Percentiles rank a stretch among this genome's conserved stretches.
Evolutionary conservation across 2,797 vertebrate species (phyloP).

Genomic region (Gadopsis marmoratus): DNA sequence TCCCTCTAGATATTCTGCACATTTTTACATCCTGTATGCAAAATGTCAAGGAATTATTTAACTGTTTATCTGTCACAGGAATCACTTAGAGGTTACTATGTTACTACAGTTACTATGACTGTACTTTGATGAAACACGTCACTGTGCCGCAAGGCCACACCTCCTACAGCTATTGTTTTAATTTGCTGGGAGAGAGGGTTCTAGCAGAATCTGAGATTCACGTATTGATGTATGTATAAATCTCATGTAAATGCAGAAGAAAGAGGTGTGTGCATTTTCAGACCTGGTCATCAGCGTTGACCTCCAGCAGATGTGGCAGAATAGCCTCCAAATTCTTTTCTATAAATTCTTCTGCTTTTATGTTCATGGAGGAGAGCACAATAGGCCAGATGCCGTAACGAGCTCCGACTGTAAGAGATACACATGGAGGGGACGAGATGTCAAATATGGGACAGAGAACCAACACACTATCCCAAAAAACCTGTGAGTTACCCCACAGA

Average conservation of each 20-base stretch:
- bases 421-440: background rate
- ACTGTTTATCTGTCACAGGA: background rate
- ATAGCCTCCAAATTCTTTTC: slow-evolving; percentile 90
- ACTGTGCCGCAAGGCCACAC: no score
- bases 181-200: no score
- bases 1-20: background rate
- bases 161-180: no score
- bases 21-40: background rate
- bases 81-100: no score
- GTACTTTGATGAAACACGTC: no score
- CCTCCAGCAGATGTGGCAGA: slow-evolving; percentile 87
- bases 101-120: no score
- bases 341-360: slow-evolving; percentile 90
- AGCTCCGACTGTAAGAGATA: slow-evolving; percentile 81
- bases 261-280: slow-evolving; percentile 6
- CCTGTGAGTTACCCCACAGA: background rate
- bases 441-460: background rate
- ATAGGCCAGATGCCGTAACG: slow-evolving; percentile 90
- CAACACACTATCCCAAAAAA: background rate
- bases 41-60: no score
- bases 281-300: slow-evolving; percentile 88
- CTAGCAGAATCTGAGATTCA: no score
- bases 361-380: slow-evolving; percentile 92
- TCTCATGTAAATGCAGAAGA: background rate
- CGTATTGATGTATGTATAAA: background rate